phyloP scores from a whole-genome alignment of 2,888 invertebrate species.

The Notodonta dromedarius region DNA sequence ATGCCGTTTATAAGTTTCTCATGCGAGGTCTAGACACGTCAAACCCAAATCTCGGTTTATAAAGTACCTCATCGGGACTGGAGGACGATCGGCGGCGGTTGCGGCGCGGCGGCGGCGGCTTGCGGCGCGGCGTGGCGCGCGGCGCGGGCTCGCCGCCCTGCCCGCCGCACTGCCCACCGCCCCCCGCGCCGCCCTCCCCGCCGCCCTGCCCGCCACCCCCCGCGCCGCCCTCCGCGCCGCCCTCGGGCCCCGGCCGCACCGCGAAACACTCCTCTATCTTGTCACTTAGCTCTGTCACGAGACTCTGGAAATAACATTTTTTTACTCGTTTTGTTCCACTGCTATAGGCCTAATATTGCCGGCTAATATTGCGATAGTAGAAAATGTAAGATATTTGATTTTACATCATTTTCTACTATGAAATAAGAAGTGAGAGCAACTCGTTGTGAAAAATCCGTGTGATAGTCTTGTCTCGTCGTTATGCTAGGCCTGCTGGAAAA shows the following conservation, averaged over 20 bases:
- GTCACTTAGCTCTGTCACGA: constrained; percentile 87
- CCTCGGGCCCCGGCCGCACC: constrained; percentile 65
- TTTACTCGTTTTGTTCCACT: too few species aligned
- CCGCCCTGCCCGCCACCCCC: constrained; percentile 39
- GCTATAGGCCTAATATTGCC: too few species aligned
- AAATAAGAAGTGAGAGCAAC: too few species aligned
- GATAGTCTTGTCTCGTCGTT: too few species aligned
- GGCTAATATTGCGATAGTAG: too few species aligned
- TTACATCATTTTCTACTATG: too few species aligned
- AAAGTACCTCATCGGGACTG: constrained; percentile 68
- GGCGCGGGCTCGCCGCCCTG: constrained; percentile 43
- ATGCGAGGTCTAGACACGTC: too few species aligned
- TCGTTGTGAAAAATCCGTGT: too few species aligned
- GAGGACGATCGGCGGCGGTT: constrained; percentile 58
- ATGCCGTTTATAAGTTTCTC: too few species aligned
- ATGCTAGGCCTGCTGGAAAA: too few species aligned
- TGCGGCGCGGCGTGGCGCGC: constrained; percentile 58
- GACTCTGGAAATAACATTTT: constrained; percentile 62
- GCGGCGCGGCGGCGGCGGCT: constrained; percentile 49
- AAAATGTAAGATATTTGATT: too few species aligned
- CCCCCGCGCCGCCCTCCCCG: constrained; percentile 40
- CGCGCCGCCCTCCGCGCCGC: constrained; percentile 37
- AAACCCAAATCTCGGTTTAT: too few species aligned
- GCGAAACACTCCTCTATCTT: constrained; percentile 87
- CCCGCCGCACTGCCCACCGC: constrained; percentile 61